Evolutionary conservation across 2,888 invertebrate genomes (phyloP), one percentile per base, ranked within the genome.

Genomic region (Yponomeuta sedellus): DNA sequence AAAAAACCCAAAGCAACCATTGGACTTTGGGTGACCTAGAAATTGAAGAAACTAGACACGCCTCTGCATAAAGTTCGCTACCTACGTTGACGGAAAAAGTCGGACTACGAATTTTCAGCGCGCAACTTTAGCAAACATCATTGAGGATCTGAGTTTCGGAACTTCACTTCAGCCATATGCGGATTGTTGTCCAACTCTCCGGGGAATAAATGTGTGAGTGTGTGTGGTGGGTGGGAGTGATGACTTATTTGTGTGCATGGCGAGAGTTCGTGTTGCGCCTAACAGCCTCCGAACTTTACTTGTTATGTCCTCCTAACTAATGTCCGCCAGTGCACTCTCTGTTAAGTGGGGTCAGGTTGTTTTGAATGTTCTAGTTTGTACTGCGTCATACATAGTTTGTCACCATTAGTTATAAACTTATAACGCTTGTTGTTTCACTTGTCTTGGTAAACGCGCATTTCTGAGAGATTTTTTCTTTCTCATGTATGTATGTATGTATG

Each of bases 291-390:
- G 8, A 52, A 52, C 44, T 52, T 52, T 52, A 12, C 44, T 52
- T 52, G 44, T 44, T 44, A 44, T 16, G 44, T 12, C 44, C 44
- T 12, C 44, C 16, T 16, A 52, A 52, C 44, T 52, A 52, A 52
- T 52, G 44, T 52, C 4, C 44, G 44, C 44, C 12, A 11, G 22
- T 22, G 20, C 59, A 20, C 22, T 22, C 59, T 59, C 25, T 12
- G 22, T 12, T 59, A 59, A 59, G 59, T 59, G 59, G 22, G 59
- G 59, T 59, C 59, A 59, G 59, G 59, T 25, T 59, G 16, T 52
- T 52, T 52, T 52, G 44, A 12, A 52, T 52, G 16, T 16, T 12
- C 44, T 52, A 16, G 44, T 52, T 52, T 52, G 4, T 8, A 44
- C 16, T 16, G 16, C 16, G 12, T 52, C 16, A 16, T 52, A 16